phyloP scores from a whole-genome alignment of 1,140 invertebrate species.

The Pseudomyrmex cubaensis region DNA sequence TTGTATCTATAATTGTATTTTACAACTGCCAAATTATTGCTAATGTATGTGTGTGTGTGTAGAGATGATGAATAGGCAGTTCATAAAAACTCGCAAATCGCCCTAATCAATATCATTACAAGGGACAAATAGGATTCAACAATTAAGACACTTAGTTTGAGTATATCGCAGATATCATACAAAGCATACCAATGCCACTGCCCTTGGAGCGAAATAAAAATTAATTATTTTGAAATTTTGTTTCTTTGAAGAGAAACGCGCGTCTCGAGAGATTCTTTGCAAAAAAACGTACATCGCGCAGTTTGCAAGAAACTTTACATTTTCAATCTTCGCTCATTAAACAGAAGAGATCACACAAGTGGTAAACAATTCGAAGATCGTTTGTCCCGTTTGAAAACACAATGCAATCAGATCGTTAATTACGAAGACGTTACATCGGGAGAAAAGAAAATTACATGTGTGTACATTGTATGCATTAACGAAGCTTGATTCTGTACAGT shows the following conservation, averaged over 20 bases:
- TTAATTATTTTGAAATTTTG: not conserved
- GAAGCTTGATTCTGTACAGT: constrained; percentile 56
- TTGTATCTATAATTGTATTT: constrained; percentile 4
- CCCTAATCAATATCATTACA: constrained; percentile 41
- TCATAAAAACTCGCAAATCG: constrained; percentile 48
- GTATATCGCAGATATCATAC: constrained; percentile 72
- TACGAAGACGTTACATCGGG: constrained; percentile 11
- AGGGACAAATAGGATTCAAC: constrained; percentile 69
- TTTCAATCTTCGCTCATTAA: not conserved
- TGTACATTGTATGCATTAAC: not conserved
- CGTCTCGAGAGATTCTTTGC: constrained; percentile 5
- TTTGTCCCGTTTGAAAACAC: not conserved
- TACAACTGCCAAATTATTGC: constrained; percentile 69
- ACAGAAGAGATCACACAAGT: constrained; percentile 16
- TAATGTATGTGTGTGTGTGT: constrained; percentile 25
- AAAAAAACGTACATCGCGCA: not conserved
- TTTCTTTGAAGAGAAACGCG: not conserved
- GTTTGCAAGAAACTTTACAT: too few species aligned
- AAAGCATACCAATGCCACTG: constrained; percentile 71
- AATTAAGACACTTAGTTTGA: constrained; percentile 79
- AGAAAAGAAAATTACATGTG: not conserved
- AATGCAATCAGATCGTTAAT: constrained; percentile 4
- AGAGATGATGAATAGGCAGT: constrained; percentile 60
- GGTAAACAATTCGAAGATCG: not conserved
- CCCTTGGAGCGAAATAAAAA: not conserved